Evolutionary conservation across 2,888 invertebrate genomes (phyloP), one percentile per base, ranked within the genome.

Genomic region (Tortricodes alternella): DNA sequence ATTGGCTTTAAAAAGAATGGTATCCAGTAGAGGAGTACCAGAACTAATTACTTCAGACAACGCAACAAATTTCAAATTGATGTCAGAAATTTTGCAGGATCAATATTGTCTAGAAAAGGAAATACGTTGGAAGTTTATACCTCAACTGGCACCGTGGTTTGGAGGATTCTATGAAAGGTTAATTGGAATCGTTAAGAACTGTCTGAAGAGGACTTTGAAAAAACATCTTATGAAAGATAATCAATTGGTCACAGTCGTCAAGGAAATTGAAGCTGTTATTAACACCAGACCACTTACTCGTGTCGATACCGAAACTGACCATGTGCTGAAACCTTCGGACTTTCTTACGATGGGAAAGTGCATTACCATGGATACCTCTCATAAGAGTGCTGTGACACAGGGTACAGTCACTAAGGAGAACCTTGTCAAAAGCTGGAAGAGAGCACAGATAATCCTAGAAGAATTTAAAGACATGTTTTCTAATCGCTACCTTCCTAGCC

Each of bases 401-500:
- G 46, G 37, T 1, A 49, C 49, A 8, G 19, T 11, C 1, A 39
- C 39, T 0, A 48, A 37, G 11, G 16, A 15, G 1, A n/a, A 23
- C 5, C 6, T 37, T 0, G 18, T 48, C 8, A 21, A n/a, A 16
- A 15, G 48, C n/a, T 48, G 48, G 48, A 48, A 48, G 11, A 37
- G 16, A 48, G 48, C 23, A 11, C n/a, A 1, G 0, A 15, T 16
- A 0, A 37, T 48, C 7, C 5, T 48, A 11, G 3, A 6, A 2
- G 37, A 48, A 4, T 48, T 48, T 27, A 48, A 48, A n/a, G 18
- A 37, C 1, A 48, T 48, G 48, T 48, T 48, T 3, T 5, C 5
- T 2, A 32, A 46, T n/a, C 18, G 32, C 6, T 46, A 46, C 19
- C 32, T 32, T 2, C 44, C 8, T 1, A 46, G 11, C 13, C 8